Conservation (phyloP, 2,888 invertebrate genomes). For the Osmoderma eremita region DNA sequence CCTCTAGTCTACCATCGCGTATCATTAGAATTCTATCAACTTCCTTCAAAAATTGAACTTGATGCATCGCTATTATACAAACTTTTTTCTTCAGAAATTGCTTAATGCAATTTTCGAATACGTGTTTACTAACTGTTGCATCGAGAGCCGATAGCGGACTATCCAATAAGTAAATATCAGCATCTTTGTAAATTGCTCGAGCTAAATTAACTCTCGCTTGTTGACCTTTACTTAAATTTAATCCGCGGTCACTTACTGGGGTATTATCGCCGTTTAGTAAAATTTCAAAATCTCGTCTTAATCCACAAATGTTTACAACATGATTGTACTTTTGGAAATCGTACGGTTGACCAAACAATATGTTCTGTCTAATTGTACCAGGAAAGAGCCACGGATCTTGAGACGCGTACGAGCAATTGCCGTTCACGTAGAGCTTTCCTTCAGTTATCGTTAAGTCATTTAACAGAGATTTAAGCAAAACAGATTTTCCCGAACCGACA, state of each 20-base stretch:
- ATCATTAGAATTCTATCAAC: constrained; percentile 67
- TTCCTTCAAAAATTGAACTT: constrained; percentile 68
- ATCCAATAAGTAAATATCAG: constrained; percentile 79
- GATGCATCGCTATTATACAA: constrained; percentile 73
- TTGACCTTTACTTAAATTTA: constrained; percentile 83
- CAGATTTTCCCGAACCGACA: constrained; percentile 66
- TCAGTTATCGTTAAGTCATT: constrained; percentile 73
- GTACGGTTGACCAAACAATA: constrained; percentile 74
- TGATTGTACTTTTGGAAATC: constrained; percentile 67
- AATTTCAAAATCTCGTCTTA: constrained; percentile 74
- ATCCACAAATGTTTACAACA: constrained; percentile 71
- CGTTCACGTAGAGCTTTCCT: constrained; percentile 74
- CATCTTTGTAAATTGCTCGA: constrained; percentile 76
- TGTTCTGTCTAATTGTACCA: constrained; percentile 75
- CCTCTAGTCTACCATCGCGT: constrained; percentile 63
- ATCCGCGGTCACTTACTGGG: constrained; percentile 80
- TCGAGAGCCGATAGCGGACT: constrained; percentile 84
- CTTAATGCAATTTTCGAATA: constrained; percentile 76
- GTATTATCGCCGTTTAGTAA: constrained; percentile 79
- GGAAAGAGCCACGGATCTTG: constrained; percentile 71
- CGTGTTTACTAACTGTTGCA: constrained; percentile 73
- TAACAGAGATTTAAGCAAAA: constrained; percentile 67
- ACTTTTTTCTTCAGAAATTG: constrained; percentile 68
- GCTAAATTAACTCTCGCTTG: constrained; percentile 81
- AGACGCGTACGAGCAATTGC: constrained; percentile 67